Percentiles rank a stretch among this genome's conserved stretches.
These are phyloP conservation scores for Phocides pigmalion DNA, from an alignment of 1,140 invertebrate genomes.

Conservation along the genomic window DNA sequence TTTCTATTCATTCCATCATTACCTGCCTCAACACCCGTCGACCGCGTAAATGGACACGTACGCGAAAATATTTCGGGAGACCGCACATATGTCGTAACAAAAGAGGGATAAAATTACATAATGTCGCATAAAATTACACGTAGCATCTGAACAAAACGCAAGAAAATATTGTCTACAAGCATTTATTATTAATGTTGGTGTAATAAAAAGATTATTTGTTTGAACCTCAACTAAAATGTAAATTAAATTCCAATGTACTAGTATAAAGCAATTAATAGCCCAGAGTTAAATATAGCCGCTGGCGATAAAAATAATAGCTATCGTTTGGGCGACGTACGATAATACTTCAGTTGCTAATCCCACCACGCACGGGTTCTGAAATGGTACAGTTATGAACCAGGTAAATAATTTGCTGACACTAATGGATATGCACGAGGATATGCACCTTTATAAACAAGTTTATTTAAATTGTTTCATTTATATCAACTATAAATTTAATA, in stretches of 20 bases:
- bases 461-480: no score
- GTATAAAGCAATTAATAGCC: constrained; percentile 56
- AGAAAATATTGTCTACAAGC: background rate
- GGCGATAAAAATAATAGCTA: constrained; percentile 61
- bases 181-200: background rate
- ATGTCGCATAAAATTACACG: background rate
- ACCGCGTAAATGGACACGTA: constrained; percentile 9
- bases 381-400: constrained; percentile 3
- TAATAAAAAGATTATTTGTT: background rate
- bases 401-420: background rate
- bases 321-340: constrained; percentile 51
- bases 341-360: constrained; percentile 28
- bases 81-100: constrained; percentile 1
- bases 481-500: no score
- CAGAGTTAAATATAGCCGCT: constrained; percentile 62
- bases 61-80: constrained; percentile 12
- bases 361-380: constrained; percentile 11
- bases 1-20: background rate
- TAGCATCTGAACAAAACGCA: background rate
- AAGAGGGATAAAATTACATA: constrained; percentile 21
- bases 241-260: constrained; percentile 28
- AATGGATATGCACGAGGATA: no score
- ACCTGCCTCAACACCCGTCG: no score
- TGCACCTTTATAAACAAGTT: background rate
- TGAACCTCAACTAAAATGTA: constrained; percentile 7